Conservation (phyloP, 2,797 vertebrate species). For the Alectoris magna region DNA sequence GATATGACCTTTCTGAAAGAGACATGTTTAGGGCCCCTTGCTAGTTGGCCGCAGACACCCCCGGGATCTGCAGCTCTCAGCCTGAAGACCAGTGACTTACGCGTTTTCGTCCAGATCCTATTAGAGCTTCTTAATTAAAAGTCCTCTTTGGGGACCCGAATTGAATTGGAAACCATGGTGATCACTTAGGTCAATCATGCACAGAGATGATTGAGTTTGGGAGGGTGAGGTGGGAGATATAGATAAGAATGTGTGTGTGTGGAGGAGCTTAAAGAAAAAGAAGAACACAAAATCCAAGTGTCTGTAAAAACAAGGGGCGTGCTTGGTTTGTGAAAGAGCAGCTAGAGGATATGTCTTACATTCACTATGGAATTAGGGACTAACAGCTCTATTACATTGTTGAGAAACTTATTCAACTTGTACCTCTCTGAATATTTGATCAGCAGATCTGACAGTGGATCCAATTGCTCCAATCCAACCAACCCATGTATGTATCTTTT, state of each 20-base stretch:
- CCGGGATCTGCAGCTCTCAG: neutral
- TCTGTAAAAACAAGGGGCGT: neutral
- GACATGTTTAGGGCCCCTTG: neutral
- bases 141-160: slow-evolving; percentile 49
- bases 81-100: neutral
- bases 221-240: slow-evolving; percentile 17
- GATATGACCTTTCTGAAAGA: neutral
- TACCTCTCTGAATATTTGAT: neutral
- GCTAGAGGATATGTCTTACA: neutral
- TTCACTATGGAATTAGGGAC: neutral
- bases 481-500: neutral
- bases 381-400: rapidly evolving
- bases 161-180: slow-evolving; percentile 60
- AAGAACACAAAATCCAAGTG: neutral
- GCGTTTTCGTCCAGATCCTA: slow-evolving; percentile 37
- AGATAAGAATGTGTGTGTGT: neutral
- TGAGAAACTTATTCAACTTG: neutral
- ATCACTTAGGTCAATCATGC: slow-evolving; percentile 41
- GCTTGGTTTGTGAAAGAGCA: neutral
- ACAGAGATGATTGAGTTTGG: slow-evolving; percentile 31
- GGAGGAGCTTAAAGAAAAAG: neutral
- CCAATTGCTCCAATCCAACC: neutral
- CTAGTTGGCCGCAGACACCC: neutral
- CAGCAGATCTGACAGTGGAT: neutral
- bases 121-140: slow-evolving; percentile 68